phyloP scores from a whole-genome alignment of 2,113 vertebrate species.

The Gobius niger region DNA sequence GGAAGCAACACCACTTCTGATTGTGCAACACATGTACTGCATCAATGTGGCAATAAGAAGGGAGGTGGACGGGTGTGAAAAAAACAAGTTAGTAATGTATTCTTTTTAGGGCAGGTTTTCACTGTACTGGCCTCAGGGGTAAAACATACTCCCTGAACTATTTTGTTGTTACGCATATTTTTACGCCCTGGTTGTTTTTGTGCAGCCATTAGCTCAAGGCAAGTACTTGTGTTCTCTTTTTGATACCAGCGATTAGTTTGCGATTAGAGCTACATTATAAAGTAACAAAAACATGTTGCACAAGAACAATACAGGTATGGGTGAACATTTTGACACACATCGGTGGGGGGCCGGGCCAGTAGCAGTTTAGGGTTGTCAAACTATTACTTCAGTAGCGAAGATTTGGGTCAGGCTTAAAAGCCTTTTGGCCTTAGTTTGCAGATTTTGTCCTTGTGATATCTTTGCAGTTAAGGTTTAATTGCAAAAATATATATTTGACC shows the following conservation, averaged over 20 bases:
- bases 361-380: too few species aligned
- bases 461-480: too few species aligned
- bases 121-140: neutral
- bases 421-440: too few species aligned
- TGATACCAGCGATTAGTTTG: neutral
- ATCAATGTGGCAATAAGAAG: constrained; percentile 23
- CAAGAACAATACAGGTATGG: too few species aligned
- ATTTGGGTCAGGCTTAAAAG: too few species aligned
- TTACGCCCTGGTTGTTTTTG: neutral
- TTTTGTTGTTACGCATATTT: neutral
- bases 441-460: too few species aligned
- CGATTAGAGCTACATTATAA: neutral
- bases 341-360: too few species aligned
- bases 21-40: constrained; percentile 53
- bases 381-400: too few species aligned
- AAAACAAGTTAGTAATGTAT: constrained; percentile 44
- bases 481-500: too few species aligned
- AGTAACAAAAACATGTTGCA: neutral
- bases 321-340: too few species aligned
- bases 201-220: neutral
- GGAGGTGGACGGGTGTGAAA: constrained; percentile 26
- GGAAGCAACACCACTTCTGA: constrained; percentile 20
- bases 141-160: neutral
- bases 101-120: constrained; percentile 23
- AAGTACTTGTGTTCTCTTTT: neutral